These are phyloP conservation scores for Porites australiensis DNA, from an alignment of 64 coral and sea anemone species.

Conservation along the genomic window DNA sequence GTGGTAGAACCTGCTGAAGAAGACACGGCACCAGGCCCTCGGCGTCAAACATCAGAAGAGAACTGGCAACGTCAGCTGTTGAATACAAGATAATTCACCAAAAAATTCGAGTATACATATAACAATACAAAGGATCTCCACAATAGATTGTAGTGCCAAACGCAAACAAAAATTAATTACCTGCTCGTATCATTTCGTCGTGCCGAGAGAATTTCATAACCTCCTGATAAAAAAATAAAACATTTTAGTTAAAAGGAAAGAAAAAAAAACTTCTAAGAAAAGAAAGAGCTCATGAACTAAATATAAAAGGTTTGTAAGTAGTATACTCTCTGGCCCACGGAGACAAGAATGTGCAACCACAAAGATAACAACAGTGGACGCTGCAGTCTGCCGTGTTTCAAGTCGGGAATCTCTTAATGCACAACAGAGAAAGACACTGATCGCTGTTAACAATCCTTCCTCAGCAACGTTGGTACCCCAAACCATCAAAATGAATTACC, in stretches of 20 bases:
- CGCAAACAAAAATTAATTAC: neutral
- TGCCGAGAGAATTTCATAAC: conserved; percentile 36
- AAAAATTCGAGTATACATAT: neutral
- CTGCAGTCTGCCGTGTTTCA: no score
- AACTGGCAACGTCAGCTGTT: conserved; percentile 40
- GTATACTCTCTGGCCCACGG: no score
- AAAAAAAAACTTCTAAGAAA: neutral
- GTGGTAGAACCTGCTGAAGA: conserved; percentile 29
- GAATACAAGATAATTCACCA: neutral
- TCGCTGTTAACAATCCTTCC: no score
- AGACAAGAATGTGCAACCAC: no score
- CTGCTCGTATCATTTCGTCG: conserved; percentile 56
- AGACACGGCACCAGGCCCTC: conserved; percentile 42
- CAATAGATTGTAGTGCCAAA: neutral
- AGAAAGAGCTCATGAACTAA: neutral
- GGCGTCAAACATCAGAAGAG: conserved; percentile 52
- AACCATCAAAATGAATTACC: no score
- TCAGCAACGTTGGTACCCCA: no score
- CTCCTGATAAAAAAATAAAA: conserved; percentile 20
- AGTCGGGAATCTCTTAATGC: no score
- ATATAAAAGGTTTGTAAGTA: no score
- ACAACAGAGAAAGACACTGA: no score
- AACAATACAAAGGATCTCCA: neutral
- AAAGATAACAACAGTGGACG: no score
- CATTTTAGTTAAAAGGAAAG: neutral